Evolutionary conservation across 2,888 invertebrate species (phyloP).

Genomic region (Chouioia cunea): DNA sequence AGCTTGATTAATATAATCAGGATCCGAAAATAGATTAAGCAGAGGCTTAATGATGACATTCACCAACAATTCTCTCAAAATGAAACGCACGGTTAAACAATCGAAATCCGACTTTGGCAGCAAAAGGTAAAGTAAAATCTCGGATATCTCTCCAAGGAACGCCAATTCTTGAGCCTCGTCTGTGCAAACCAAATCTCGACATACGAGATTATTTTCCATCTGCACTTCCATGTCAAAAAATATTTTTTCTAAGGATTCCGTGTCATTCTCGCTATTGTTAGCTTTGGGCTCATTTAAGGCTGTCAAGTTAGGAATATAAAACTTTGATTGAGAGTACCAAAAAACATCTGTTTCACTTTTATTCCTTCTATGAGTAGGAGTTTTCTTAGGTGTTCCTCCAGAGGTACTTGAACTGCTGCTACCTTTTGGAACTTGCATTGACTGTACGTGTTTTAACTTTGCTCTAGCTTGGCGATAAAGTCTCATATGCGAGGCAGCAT

Average conservation of each 20-base stretch:
- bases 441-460: slow-evolving; percentile 59
- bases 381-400: slow-evolving; percentile 66
- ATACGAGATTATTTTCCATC: slow-evolving; percentile 83
- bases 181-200: slow-evolving; percentile 84
- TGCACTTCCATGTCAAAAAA: slow-evolving; percentile 92
- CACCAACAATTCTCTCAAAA: slow-evolving; percentile 82
- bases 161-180: slow-evolving; percentile 79
- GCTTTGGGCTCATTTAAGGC: slow-evolving; percentile 62
- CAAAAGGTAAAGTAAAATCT: slow-evolving; percentile 85
- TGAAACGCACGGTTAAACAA: slow-evolving; percentile 83
- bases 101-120: slow-evolving; percentile 88
- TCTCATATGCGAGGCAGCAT: slow-evolving; percentile 89
- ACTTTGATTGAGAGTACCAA: slow-evolving; percentile 78
- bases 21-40: slow-evolving; percentile 83
- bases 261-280: slow-evolving; percentile 56
- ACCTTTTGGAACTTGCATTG: slow-evolving; percentile 57
- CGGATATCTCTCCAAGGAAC: slow-evolving; percentile 84
- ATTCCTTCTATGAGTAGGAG: slow-evolving; percentile 76
- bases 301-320: slow-evolving; percentile 70
- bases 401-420: slow-evolving; percentile 63
- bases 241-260: slow-evolving; percentile 75
- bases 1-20: slow-evolving; percentile 91
- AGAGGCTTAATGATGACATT: slow-evolving; percentile 80
- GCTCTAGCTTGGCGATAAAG: slow-evolving; percentile 84
- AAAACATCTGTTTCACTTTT: slow-evolving; percentile 81